These are phyloP conservation scores for Allygus modestus DNA, from an alignment of 2,888 invertebrate species.

Conservation along the genomic window DNA sequence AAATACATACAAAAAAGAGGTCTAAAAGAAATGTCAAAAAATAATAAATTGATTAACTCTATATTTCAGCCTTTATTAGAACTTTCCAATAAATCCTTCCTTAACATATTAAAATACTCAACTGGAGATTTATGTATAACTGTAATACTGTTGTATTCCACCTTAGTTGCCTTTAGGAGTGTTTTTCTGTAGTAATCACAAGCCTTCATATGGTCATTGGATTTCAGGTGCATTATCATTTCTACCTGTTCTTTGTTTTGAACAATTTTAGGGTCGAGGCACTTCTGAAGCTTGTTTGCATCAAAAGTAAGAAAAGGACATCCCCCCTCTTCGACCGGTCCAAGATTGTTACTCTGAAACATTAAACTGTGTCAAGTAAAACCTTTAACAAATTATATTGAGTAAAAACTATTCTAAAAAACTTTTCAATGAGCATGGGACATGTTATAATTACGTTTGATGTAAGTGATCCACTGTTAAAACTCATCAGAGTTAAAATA, in stretches of 20 bases:
- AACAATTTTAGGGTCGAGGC: conserved; percentile 72
- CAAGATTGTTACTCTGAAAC: conserved; percentile 73
- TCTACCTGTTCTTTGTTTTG: conserved; percentile 68
- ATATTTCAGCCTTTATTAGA: not conserved
- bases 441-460: no score
- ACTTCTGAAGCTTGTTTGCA: conserved; percentile 73
- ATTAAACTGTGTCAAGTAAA: no score
- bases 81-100: not conserved
- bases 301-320: conserved; percentile 82
- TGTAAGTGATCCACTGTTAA: no score
- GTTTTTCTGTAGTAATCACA: conserved; percentile 64
- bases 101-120: conserved; percentile 31
- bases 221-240: conserved; percentile 58
- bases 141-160: not conserved
- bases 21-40: no score
- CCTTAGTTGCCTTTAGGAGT: conserved; percentile 6
- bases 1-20: no score
- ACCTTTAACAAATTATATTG: no score
- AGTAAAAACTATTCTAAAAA: no score
- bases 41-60: no score
- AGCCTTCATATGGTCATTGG: conserved; percentile 56
- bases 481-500: no score
- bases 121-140: conserved; percentile 22
- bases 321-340: conserved; percentile 78
- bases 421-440: no score